Evolutionary conservation across 2,888 invertebrate species (phyloP), one percentile per base, ranked within the genome.

Genomic region (Molanna angustata): DNA sequence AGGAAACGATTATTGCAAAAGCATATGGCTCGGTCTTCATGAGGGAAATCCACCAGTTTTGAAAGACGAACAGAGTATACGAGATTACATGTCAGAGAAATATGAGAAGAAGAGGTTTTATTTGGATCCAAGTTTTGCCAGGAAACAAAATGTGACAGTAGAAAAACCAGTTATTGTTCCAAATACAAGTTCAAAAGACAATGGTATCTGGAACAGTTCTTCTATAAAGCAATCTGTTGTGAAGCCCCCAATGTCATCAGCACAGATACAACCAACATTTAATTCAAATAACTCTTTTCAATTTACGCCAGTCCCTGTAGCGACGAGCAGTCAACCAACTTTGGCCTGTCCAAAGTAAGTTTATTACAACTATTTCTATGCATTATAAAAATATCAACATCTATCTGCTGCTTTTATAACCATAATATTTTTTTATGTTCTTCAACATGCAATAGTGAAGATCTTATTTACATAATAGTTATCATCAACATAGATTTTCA

Each of bases 1-100:
- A 70, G 97, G 98, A 62, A 98, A 98, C 74, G 94, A 95, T 79
- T 86, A 90, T 66, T 96, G 96, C 72, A 83, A 86, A 66, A 86
- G 88, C 70, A 88, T 94, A 63, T 98, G 95, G 94, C 77, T 98
- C 63, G 96, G 94, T 6, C 77, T 94, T 45, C 88, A 90, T 77
- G 94, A 92, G 69, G 83, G 85, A 67, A 73, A 76, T 71, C 74
- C 77, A 69, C 80, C 83, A 35, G 87, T 89, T 67, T 82, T 85
- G 60, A 86, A 86, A 64, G 94, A 94, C 66, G 94, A 94, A 72
- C 90, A 91, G 71, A 86, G 89, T 70, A 87, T 95, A 65, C 87
- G 88, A 69, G 94, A 95, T 71, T 86, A 94, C 65, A 93, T 96
- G 92, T 82, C 88, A 48, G 88, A 94, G 67, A 97, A 96, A 74